These are phyloP conservation scores for Galleria mellonella DNA, from an alignment of 1,140 invertebrate species.

Conservation along the genomic window DNA sequence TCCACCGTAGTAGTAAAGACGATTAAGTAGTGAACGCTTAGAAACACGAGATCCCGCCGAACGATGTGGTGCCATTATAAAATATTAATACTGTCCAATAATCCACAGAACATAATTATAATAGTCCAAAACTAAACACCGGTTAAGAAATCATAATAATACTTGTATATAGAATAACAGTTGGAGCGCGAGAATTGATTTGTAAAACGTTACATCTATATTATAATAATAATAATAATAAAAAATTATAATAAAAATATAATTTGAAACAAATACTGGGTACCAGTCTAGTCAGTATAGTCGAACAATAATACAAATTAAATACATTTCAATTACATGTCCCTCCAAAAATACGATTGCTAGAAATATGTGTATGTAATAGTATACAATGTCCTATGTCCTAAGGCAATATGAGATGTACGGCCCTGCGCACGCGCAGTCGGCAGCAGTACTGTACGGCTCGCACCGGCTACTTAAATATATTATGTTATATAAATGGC, in stretches of 20 bases:
- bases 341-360: conserved; percentile 40
- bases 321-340: conserved; percentile 32
- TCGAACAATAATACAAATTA: conserved; percentile 37
- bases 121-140: conserved; percentile 15
- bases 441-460: conserved; percentile 9
- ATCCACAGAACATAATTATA: conserved; percentile 30
- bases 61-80: conserved; percentile 24
- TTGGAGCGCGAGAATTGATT: conserved; percentile 8
- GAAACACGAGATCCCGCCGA: conserved; percentile 55
- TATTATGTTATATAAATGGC: conserved; percentile 48
- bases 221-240: conserved; percentile 4
- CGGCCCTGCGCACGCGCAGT: conserved; percentile 3
- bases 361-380: conserved; percentile 34
- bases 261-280: conserved; percentile 47
- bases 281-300: conserved; percentile 36
- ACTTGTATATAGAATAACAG: conserved; percentile 17
- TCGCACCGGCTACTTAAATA: conserved; percentile 12
- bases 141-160: conserved; percentile 24
- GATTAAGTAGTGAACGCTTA: conserved; percentile 46
- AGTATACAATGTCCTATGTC: conserved; percentile 55
- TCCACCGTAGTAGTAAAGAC: conserved; percentile 48
- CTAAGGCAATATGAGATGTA: conserved; percentile 23
- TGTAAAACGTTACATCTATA: too few species aligned
- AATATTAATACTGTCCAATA: conserved; percentile 62
- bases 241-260: conserved; percentile 13